Conservation (phyloP, 2,797 vertebrate genomes). For the Acrossocheilus fasciatus region DNA sequence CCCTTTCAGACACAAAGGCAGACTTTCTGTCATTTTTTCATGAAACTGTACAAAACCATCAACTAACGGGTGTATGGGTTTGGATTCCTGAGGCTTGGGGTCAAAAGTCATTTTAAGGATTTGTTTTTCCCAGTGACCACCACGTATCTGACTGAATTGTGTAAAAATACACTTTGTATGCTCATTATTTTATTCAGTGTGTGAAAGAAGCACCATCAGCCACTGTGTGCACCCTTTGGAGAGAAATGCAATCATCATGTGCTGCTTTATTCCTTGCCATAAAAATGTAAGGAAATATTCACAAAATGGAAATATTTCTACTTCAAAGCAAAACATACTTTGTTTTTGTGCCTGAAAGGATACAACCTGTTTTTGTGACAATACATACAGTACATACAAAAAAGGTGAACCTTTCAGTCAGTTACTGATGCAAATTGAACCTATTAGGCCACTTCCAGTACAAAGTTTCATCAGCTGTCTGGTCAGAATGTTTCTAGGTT, state of each 20-base stretch:
- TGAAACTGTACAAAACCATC: not conserved
- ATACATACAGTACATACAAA: too few relatives aligned
- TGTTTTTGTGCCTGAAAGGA: not conserved
- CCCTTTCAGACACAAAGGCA: not conserved
- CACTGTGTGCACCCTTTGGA: not conserved
- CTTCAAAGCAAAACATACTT: not conserved
- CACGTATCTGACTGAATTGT: not conserved
- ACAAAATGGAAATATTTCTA: not conserved
- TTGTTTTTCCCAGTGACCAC: not conserved
- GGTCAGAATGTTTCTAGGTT: not conserved
- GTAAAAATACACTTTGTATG: not conserved
- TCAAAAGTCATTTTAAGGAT: not conserved
- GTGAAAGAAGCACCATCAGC: not conserved
- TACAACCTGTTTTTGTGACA: not conserved
- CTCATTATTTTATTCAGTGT: not conserved
- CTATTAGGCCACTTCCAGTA: slow-evolving; percentile 2
- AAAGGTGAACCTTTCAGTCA: not conserved
- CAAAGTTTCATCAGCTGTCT: not conserved
- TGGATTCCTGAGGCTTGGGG: not conserved
- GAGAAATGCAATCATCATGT: not conserved
- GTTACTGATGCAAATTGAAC: not conserved
- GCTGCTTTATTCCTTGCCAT: not conserved
- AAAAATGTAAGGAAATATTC: not conserved
- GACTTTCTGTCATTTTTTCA: not conserved
- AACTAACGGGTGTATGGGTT: not conserved